These are phyloP conservation scores for Monochamus saltuarius DNA, from an alignment of 1,140 invertebrate genomes.

Conservation along the genomic window DNA sequence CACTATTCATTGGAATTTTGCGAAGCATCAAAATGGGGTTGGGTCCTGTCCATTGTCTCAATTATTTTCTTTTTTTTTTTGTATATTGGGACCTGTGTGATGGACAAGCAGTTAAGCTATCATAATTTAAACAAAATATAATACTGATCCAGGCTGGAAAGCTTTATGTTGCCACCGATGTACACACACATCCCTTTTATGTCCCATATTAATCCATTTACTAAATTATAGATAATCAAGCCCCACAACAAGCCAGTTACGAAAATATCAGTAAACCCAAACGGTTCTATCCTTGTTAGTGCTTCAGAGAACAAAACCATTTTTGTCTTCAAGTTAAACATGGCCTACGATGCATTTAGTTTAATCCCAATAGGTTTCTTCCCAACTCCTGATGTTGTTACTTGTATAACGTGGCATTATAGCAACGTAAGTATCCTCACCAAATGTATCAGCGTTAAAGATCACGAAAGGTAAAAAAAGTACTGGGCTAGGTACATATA, in stretches of 20 bases:
- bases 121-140: too few species aligned
- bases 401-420: constrained; percentile 61
- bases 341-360: background rate
- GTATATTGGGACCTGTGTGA: too few species aligned
- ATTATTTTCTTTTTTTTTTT: too few species aligned
- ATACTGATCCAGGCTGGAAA: too few species aligned
- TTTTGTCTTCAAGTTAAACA: constrained; percentile 61
- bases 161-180: too few species aligned
- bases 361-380: constrained; percentile 68
- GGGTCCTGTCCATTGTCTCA: too few species aligned
- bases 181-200: background rate
- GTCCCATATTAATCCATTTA: too few species aligned
- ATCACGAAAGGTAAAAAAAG: too few species aligned
- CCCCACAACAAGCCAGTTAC: constrained; percentile 66
- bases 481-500: too few species aligned
- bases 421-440: constrained; percentile 16
- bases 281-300: constrained; percentile 60
- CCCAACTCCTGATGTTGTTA: constrained; percentile 59
- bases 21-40: too few species aligned
- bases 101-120: too few species aligned
- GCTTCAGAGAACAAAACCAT: constrained; percentile 66
- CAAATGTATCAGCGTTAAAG: background rate
- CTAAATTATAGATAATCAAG: constrained; percentile 63
- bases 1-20: too few species aligned
- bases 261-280: constrained; percentile 59